These are phyloP conservation scores for Onychostoma macrolepis DNA, from an alignment of 2,113 vertebrate genomes.

Conservation along the genomic window DNA sequence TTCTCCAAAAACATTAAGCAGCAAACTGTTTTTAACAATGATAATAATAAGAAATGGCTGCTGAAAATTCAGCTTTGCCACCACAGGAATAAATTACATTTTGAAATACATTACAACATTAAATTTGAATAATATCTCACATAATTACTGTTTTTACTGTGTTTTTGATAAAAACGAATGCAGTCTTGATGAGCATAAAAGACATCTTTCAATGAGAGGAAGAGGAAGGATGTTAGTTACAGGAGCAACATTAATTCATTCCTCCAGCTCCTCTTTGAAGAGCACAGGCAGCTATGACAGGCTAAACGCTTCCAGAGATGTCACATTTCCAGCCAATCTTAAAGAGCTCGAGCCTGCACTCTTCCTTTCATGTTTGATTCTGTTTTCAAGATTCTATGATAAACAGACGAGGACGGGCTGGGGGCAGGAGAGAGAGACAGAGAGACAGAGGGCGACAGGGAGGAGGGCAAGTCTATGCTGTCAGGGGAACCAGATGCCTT, in stretches of 20 bases:
- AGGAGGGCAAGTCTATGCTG: conserved; percentile 58
- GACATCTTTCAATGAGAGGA: conserved; percentile 39
- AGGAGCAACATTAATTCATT: conserved; percentile 81
- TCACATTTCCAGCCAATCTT: conserved; percentile 80
- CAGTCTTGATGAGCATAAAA: not conserved
- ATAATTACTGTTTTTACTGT: not conserved
- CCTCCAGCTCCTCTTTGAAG: conserved; percentile 76
- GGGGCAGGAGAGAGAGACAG: conserved; percentile 50
- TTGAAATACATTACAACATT: not conserved
- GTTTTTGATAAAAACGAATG: not conserved
- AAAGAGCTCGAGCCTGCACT: conserved; percentile 77
- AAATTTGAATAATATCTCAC: not conserved
- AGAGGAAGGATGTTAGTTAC: conserved; percentile 77
- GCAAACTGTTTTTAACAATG: not conserved
- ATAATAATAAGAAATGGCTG: not conserved
- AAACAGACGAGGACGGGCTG: conserved; percentile 76
- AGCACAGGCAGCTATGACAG: conserved; percentile 74
- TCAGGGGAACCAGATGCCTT: conserved; percentile 78
- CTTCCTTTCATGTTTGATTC: conserved; percentile 85
- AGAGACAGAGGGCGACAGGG: conserved; percentile 47
- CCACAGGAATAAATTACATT: not conserved
- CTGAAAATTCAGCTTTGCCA: not conserved
- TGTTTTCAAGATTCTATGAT: conserved; percentile 82
- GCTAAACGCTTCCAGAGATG: conserved; percentile 82
- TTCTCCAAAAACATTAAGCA: not conserved